Percentiles rank a stretch among this genome's conserved stretches.
phyloP scores from a whole-genome alignment of 1,140 invertebrate genomes.

The Dinoponera quadriceps region DNA sequence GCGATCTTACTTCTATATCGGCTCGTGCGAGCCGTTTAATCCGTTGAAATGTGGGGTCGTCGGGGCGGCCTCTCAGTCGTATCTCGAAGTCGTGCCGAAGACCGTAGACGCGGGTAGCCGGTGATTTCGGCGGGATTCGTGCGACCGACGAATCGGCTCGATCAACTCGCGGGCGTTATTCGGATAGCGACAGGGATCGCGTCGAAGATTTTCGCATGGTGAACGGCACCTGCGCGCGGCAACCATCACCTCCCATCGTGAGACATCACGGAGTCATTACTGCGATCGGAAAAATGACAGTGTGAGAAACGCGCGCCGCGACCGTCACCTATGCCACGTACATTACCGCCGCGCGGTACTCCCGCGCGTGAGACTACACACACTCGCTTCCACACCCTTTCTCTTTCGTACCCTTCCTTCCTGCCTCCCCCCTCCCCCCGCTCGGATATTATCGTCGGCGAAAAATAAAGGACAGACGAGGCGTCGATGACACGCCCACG shows the following conservation, averaged over 20 bases:
- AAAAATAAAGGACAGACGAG: conserved; percentile 59
- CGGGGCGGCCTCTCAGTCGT: background rate
- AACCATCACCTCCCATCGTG: no score
- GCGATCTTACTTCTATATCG: conserved; percentile 58
- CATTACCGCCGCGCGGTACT: background rate
- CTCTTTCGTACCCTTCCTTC: background rate
- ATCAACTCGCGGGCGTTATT: conserved; percentile 5
- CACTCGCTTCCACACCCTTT: conserved; percentile 29
- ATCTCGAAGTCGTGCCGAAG: conserved; percentile 40
- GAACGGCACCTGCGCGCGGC: background rate
- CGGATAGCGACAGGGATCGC: background rate
- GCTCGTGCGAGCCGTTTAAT: conserved; percentile 58
- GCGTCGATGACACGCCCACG: conserved; percentile 64
- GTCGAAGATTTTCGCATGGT: background rate
- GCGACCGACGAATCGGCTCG: background rate
- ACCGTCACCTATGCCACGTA: background rate
- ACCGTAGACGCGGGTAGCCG: background rate
- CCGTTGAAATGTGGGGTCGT: conserved; percentile 44
- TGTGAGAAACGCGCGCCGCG: background rate
- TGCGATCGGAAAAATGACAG: background rate
- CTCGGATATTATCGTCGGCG: conserved; percentile 44
- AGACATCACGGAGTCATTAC: background rate
- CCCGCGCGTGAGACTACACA: conserved; percentile 2
- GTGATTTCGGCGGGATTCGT: conserved; percentile 49
- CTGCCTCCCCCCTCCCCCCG: background rate